Base-by-base conservation (phyloP, 2,888 invertebrate species). In the Drosophila suboccidentalis region DNA sequence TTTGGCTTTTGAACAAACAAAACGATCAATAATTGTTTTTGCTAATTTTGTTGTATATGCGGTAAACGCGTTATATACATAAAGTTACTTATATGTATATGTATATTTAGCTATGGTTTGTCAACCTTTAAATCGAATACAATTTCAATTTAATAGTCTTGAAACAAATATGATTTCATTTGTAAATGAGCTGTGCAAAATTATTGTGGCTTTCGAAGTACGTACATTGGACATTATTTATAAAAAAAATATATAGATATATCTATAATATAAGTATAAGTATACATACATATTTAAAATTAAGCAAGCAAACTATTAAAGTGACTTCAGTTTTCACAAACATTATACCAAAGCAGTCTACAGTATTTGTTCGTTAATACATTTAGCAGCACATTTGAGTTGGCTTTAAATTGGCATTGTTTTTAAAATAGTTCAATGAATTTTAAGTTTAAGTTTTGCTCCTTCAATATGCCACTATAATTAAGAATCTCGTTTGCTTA, bases 401-500 rank as follows among this genome's bases (percentile, higher is more conserved):
- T 54, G 54, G 54, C 54, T 13, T 58, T 38, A 68, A 73, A 69
- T 73, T 58, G 38, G 36, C 46, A 38, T 46, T 57, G 10, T 55
- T 44, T 36, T 34, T 11, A 17, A 36, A 58, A 46, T 36, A 36
- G 38, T 32, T 47, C 8, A 15, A 44, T 41, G 22, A 22, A 15
- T 22, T 47, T 41, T 36, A 26, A 26, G 5, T 26, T 43, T 2
- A n/a, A 53, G 5, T 26, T 36, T 11, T 9, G 26, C 3, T 17
- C n/a, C 50, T 44, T 46, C 2, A 73, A 73, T 47, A 71, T 87
- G 71, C 72, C 68, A 71, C 65, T 74, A 67, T 59, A 67, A 70
- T 53, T 71, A 68, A 66, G 62, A 79, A 73, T 78, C 62, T 73
- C 32, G 29, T 67, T 80, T 66, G 61, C 57, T 62, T 61, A 82